phyloP scores from a whole-genome alignment of 2,113 vertebrate genomes.

The Saccopteryx leptura region DNA sequence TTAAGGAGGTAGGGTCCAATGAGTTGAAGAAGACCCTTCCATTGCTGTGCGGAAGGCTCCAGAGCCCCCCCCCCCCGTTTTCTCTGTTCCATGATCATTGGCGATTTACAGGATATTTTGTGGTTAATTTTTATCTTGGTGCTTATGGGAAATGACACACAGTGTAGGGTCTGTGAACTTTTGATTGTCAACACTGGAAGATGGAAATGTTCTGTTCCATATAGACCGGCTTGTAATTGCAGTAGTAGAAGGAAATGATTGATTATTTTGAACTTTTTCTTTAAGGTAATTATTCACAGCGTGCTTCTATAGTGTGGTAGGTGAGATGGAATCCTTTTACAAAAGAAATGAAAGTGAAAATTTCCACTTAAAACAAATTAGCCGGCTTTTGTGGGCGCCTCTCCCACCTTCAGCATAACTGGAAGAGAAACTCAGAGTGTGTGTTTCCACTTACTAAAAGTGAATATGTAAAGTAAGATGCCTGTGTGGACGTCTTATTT shows the following conservation, averaged over 20 bases:
- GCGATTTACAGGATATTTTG: background rate
- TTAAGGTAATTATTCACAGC: background rate
- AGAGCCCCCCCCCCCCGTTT: background rate
- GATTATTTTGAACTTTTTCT: constrained; percentile 27
- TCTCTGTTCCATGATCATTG: background rate
- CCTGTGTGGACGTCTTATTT: constrained; percentile 30
- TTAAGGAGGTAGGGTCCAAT: background rate
- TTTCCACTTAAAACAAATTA: constrained; percentile 50
- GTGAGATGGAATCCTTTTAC: constrained; percentile 49
- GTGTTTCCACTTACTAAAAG: constrained; percentile 38
- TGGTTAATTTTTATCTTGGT: constrained; percentile 53
- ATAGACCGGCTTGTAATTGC: background rate
- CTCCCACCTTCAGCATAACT: background rate
- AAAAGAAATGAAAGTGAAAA: constrained; percentile 40
- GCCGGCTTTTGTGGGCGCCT: background rate
- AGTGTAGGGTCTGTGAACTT: background rate
- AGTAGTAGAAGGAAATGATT: background rate
- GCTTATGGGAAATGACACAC: constrained; percentile 35
- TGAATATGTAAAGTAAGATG: constrained; percentile 5
- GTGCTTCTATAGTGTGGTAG: constrained; percentile 4
- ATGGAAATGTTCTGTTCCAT: constrained; percentile 16
- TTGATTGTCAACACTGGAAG: constrained; percentile 1
- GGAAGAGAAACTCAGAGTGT: background rate
- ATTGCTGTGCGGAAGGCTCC: background rate
- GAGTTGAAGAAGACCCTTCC: background rate